These are phyloP conservation scores for Mamestra brassicae DNA, from an alignment of 2,888 invertebrate genomes.

Conservation along the genomic window DNA sequence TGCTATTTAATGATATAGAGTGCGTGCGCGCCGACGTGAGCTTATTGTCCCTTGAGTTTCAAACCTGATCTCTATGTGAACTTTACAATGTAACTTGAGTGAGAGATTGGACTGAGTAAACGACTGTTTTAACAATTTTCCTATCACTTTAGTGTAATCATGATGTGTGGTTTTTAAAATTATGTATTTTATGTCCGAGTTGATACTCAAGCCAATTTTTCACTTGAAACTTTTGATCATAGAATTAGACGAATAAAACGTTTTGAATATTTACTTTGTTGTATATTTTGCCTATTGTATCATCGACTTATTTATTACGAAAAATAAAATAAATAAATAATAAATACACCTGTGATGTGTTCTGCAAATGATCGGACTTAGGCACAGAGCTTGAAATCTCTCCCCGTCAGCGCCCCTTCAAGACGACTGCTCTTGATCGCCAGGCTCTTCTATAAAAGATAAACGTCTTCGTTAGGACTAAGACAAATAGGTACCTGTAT, in stretches of 20 bases:
- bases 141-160: constrained; percentile 63
- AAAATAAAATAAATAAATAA: no score
- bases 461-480: no score
- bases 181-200: constrained; percentile 61
- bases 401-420: no score
- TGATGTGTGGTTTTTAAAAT: constrained; percentile 62
- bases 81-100: constrained; percentile 83
- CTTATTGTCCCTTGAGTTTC: constrained; percentile 82
- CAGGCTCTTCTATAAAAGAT: no score
- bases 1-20: constrained; percentile 65
- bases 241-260: constrained; percentile 87
- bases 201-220: constrained; percentile 79
- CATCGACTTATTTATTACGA: neutral
- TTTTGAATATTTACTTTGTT: constrained; percentile 79
- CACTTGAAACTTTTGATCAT: constrained; percentile 83
- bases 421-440: no score
- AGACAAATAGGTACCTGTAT: no score
- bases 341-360: neutral
- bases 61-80: constrained; percentile 88
- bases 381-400: neutral
- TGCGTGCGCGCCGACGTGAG: constrained; percentile 70
- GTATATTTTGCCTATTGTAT: constrained; percentile 63
- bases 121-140: constrained; percentile 54
- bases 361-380: neutral
- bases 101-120: constrained; percentile 81